Conservation (phyloP, 1,140 invertebrate species). For the Aphidius gifuensis region DNA sequence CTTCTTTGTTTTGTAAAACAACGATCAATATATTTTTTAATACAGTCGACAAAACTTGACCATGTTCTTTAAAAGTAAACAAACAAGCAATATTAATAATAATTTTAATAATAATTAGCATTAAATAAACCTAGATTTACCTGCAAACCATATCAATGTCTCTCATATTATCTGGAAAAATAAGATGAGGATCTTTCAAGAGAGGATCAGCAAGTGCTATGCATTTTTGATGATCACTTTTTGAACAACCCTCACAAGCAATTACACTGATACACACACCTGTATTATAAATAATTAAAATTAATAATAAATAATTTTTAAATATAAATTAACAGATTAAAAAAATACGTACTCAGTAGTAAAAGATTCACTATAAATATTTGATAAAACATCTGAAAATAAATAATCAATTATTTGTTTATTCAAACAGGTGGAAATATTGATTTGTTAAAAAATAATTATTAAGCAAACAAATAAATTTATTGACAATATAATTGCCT, state of each 20-base stretch:
- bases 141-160: constrained; percentile 62
- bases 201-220: constrained; percentile 58
- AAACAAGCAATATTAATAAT: not conserved
- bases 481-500: too few species aligned
- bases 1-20: constrained; percentile 58
- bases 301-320: not conserved
- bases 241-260: constrained; percentile 47
- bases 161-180: constrained; percentile 61
- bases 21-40: constrained; percentile 58
- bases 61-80: constrained; percentile 50
- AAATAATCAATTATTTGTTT: too few species aligned
- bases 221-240: constrained; percentile 57
- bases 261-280: constrained; percentile 15
- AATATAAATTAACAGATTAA: not conserved
- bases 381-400: too few species aligned
- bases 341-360: not conserved
- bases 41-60: constrained; percentile 60
- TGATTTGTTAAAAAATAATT: too few species aligned
- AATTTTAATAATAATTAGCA: not conserved
- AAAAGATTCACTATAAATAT: not conserved
- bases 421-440: too few species aligned
- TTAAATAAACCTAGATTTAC: constrained; percentile 26
- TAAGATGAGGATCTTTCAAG: constrained; percentile 58
- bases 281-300: constrained; percentile 11
- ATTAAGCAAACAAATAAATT: too few species aligned